Conservation (phyloP, 2,113 vertebrate species). For the Cnemophilus loriae region DNA sequence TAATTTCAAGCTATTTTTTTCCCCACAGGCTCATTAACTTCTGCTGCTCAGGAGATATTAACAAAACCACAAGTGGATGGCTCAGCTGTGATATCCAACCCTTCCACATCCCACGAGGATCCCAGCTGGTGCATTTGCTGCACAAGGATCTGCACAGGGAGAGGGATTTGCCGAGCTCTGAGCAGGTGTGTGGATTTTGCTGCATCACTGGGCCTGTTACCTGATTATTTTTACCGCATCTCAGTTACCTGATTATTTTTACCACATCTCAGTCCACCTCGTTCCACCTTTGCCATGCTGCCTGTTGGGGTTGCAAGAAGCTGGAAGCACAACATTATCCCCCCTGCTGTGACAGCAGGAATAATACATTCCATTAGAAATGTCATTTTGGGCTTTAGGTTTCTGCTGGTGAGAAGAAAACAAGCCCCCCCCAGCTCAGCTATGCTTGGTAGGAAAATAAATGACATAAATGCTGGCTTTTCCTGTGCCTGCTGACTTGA, state of each 20-base stretch:
- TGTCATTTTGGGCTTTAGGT: not conserved
- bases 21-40: constrained; percentile 31
- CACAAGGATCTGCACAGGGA: not conserved
- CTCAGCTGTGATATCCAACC: not conserved
- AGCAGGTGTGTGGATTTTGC: not conserved
- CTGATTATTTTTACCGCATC: not conserved
- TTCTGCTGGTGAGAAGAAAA: not conserved
- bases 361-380: not conserved
- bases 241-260: not conserved
- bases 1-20: not conserved
- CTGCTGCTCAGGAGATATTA: not conserved
- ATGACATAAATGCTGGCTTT: constrained; percentile 19
- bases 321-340: not conserved
- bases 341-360: not conserved
- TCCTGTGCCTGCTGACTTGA: not conserved
- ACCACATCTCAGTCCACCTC: not conserved
- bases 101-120: not conserved
- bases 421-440: not conserved
- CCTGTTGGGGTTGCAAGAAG: not conserved
- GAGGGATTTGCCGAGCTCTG: not conserved
- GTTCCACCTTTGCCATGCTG: not conserved
- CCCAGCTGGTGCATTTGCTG: not conserved
- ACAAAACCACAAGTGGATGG: not conserved
- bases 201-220: rapidly evolving
- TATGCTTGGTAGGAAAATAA: constrained; percentile 8